Conservation (phyloP, 2,888 invertebrate genomes). For the Acleris laterana region DNA sequence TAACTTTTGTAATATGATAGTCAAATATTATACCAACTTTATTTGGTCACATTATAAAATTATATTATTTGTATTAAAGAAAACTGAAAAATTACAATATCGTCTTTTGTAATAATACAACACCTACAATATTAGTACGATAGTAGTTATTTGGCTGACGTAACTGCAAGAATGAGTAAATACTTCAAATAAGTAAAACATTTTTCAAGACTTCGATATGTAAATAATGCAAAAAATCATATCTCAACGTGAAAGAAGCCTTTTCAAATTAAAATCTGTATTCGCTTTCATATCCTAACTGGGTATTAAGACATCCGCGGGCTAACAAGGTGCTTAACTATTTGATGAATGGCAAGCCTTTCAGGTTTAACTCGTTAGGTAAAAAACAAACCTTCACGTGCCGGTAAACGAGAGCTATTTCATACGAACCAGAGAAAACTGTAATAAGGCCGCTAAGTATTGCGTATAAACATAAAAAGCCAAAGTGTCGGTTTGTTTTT, state of each 20-base stretch:
- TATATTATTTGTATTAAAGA: too few species aligned
- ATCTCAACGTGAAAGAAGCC: conserved; percentile 9
- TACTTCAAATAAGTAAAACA: too few species aligned
- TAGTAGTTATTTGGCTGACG: too few species aligned
- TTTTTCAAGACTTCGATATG: not conserved
- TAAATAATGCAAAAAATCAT: not conserved
- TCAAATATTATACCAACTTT: too few species aligned
- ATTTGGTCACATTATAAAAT: too few species aligned
- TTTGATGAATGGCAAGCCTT: conserved; percentile 69
- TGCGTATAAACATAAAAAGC: conserved; percentile 3
- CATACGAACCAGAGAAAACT: conserved; percentile 58
- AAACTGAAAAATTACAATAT: too few species aligned
- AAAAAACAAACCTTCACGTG: conserved; percentile 65
- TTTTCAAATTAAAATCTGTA: conserved; percentile 45
- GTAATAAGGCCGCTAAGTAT: conserved; percentile 48
- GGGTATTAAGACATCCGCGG: conserved; percentile 71
- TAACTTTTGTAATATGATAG: too few species aligned
- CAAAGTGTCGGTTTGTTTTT: not conserved
- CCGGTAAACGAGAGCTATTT: conserved; percentile 63
- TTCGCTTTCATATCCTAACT: conserved; percentile 53
- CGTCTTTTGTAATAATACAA: too few species aligned
- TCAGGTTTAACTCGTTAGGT: conserved; percentile 70
- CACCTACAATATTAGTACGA: too few species aligned
- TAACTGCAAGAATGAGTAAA: too few species aligned
- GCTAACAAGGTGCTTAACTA: conserved; percentile 73